phyloP scores from a whole-genome alignment of 1,140 invertebrate species.

The Galendromus occidentalis region DNA sequence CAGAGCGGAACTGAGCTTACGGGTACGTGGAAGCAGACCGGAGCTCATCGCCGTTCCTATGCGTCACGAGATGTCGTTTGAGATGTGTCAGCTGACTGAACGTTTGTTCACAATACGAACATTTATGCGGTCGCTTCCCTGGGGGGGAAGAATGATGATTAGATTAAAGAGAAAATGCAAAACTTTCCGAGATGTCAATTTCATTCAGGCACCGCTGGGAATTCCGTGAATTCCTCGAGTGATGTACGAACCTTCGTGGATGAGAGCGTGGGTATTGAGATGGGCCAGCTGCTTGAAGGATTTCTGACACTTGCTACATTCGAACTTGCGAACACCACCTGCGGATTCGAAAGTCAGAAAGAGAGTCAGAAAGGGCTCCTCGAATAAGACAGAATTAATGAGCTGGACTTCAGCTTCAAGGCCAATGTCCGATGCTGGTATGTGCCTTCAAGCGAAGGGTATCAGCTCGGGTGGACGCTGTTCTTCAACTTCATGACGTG shows the following conservation, averaged over 20 bases:
- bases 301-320: not conserved
- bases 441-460: no score
- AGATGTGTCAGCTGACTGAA: constrained; percentile 7
- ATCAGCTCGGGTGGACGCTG: no score
- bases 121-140: constrained; percentile 6
- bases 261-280: not conserved
- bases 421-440: no score
- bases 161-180: no score
- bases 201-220: no score
- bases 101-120: constrained; percentile 7
- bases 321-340: constrained; percentile 1
- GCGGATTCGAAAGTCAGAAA: not conserved
- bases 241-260: not conserved
- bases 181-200: no score
- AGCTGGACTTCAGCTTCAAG: no score
- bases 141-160: no score
- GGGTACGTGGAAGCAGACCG: not conserved
- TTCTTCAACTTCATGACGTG: no score
- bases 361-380: not conserved
- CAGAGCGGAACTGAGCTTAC: not conserved
- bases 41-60: not conserved
- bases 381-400: no score
- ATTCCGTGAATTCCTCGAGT: not conserved
- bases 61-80: not conserved
- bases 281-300: not conserved